Base-by-base conservation (phyloP, 2,113 vertebrate species). In the Papio anubis region DNA sequence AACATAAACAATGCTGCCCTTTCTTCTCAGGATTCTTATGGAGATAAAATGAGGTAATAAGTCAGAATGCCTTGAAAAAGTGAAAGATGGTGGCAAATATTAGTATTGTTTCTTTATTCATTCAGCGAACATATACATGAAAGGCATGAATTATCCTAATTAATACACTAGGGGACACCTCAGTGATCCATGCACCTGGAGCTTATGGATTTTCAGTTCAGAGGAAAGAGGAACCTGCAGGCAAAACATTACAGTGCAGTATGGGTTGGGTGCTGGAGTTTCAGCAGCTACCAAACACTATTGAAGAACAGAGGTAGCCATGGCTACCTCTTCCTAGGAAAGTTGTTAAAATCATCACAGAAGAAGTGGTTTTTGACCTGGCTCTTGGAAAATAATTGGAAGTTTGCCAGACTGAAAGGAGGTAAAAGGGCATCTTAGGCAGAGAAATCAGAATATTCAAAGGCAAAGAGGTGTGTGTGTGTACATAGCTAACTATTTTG, bases 41-140 rank as follows among this genome's bases (percentile, higher is more conserved):
- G 83, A 95, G 84, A 72, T 61, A 40, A 73, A 91, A 84, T 85
- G 45, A 83, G 55, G 66, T 76, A 80, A 45, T 93, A 93, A 87
- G 52, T 89, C 86, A 59, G 27, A 92, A 64, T 87, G 75, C 27
- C 38, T 93, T 90, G 86, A 76, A 80, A 93, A 80, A 88, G 45
- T 95, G 76, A 82, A 90, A 96, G 45, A 45, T 0, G 0, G n/a
- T 87, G 40, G 45, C 43, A 90, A 84, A 88, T 81, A 40, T 59
- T 90, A 76, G 32, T 84, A 43, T 50, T 20, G 0, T 76, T 90
- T 87, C 48, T 81, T 91, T 72, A 73, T 93, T 87, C 25, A 25
- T 57, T 93, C 25, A 72, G 30, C 38, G 72, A 59, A 76, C 57
- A 16, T 38, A 30, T 43, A 6, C 18, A 3, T 25, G 30, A 14